Conservation (phyloP, 2,888 invertebrate species). For the Pycnomerus fuliginosus region DNA sequence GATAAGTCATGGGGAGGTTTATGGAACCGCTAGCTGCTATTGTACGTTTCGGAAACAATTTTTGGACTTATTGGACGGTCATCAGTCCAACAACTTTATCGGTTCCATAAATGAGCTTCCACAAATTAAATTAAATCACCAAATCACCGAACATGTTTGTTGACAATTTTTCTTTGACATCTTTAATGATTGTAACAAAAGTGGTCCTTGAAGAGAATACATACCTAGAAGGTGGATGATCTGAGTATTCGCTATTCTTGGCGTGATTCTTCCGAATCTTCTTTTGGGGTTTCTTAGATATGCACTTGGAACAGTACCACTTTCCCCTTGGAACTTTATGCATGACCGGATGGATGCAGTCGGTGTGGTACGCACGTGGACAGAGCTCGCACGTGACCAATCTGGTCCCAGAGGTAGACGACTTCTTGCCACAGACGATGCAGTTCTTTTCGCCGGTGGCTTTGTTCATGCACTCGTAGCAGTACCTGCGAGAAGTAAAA, state of each 20-base stretch:
- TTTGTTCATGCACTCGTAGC: slow-evolving; percentile 93
- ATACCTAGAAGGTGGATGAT: slow-evolving; percentile 59
- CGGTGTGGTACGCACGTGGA: slow-evolving; percentile 88
- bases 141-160: too few relatives aligned
- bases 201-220: too few relatives aligned
- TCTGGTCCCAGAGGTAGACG: slow-evolving; percentile 55
- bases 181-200: too few relatives aligned
- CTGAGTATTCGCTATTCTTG: slow-evolving; percentile 57
- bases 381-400: slow-evolving; percentile 88
- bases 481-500: slow-evolving; percentile 88
- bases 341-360: slow-evolving; percentile 88
- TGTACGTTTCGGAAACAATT: too few relatives aligned
- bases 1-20: too few relatives aligned
- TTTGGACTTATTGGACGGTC: too few relatives aligned
- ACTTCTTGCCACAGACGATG: slow-evolving; percentile 84
- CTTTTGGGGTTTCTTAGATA: slow-evolving; percentile 75
- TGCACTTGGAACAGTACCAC: slow-evolving; percentile 80
- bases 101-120: too few relatives aligned
- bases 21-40: too few relatives aligned
- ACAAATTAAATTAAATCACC: too few relatives aligned
- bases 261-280: slow-evolving; percentile 65
- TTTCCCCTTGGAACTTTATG: slow-evolving; percentile 63
- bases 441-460: slow-evolving; percentile 91
- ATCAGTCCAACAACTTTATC: too few relatives aligned
- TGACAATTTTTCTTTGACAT: too few relatives aligned